Evolutionary conservation across 1,140 invertebrate genomes (phyloP), one percentile per base, ranked within the genome.

Genomic region (Atta colombica): DNA sequence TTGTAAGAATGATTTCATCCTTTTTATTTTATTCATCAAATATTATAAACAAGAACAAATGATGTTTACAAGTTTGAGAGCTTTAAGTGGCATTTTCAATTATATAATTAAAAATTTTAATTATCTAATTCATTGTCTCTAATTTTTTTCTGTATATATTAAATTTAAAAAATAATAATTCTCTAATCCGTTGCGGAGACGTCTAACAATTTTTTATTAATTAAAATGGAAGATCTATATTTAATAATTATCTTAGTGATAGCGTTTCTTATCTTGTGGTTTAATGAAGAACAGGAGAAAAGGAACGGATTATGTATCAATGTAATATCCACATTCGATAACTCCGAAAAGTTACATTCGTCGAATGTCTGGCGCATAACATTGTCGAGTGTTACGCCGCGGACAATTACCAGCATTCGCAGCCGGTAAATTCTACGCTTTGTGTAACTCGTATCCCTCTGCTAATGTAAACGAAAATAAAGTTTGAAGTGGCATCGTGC

Each of bases 401-500:
- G 28, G 31, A n/a, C 4, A 63, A 77, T 77, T 61, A 58, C 72
- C 45, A 77, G 45, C 60, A 25, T 3, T 63, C 69, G 28, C 55
- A 18, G 81, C 71, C 72, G 72, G 72, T 85, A 85, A 85, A 75
- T 85, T 58, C 58, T 77, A 25, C 14, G 68, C 25, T 72, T 80
- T 80, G 68, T 82, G 68, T 72, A 71, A 72, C 21, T 7, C 35
- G 5, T 35, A 53, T 75, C 58, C 51, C 72, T 68, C 65, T 60
- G 45, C 28, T 77, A 45, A 63, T n/a, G 28, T 14, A 77, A 77
- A 85, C 60, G 14, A 85, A 85, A 85, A 85, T 77, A 77, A 85
- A 85, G 28, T 39, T 21, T 35, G 18, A 82, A 82, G 68, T 72
- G 53, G 35, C 35, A 53, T 80, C 28, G 63, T 53, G 8, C 45